Percentiles rank a stretch among this genome's conserved stretches.
Evolutionary conservation across 2,888 invertebrate genomes (phyloP).

Genomic region (Chrysopilus asiliformis): DNA sequence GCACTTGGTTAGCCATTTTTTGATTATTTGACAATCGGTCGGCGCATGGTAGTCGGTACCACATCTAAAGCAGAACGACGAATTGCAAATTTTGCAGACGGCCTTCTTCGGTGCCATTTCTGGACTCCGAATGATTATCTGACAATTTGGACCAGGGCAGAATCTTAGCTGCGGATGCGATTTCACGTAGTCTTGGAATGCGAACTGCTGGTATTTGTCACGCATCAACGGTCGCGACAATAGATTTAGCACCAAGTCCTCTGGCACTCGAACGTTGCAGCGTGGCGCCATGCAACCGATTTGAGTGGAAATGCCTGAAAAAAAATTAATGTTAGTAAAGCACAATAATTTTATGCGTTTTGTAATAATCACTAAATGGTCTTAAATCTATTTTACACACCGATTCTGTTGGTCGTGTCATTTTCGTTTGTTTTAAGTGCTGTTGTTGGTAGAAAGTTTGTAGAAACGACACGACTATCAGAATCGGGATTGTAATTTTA

Average conservation of each 20-base stretch:
- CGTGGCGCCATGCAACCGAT: slow-evolving; percentile 96
- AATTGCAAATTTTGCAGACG: slow-evolving; percentile 77
- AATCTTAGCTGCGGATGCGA: slow-evolving; percentile 82
- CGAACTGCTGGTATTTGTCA: slow-evolving; percentile 89
- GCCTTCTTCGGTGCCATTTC: slow-evolving; percentile 74
- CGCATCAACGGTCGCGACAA: slow-evolving; percentile 69
- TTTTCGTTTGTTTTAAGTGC: no score
- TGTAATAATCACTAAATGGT: no score
- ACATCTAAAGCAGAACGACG: slow-evolving; percentile 88
- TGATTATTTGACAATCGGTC: slow-evolving; percentile 89
- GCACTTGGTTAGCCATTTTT: slow-evolving; percentile 98
- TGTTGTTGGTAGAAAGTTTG: no score
- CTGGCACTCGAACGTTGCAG: slow-evolving; percentile 88
- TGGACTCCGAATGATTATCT: slow-evolving; percentile 73
- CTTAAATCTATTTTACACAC: no score
- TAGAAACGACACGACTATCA: no score
- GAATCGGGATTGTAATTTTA: no score
- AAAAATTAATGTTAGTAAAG: neutral
- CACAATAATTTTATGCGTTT: no score
- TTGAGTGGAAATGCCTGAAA: slow-evolving; percentile 55
- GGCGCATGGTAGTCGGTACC: slow-evolving; percentile 97
- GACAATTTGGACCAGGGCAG: slow-evolving; percentile 94
- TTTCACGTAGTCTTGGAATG: slow-evolving; percentile 92
- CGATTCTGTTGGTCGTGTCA: no score
- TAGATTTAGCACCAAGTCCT: slow-evolving; percentile 84